Conservation (phyloP, 1,140 invertebrate species). For the Pseudomyrmex sp. region DNA sequence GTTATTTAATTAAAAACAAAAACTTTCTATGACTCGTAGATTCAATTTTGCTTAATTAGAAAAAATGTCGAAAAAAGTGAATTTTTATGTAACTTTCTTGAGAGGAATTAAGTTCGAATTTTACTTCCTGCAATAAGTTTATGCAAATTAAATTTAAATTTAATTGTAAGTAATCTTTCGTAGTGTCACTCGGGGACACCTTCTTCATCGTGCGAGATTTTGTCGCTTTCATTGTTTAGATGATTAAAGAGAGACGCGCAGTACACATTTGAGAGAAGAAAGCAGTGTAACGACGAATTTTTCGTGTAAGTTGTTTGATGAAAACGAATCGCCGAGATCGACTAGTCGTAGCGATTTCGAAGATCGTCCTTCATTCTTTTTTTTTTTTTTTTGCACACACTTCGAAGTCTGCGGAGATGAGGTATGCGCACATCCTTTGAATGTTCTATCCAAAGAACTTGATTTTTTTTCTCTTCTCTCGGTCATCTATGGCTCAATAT, state of each 20-base stretch:
- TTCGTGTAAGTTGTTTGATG: conserved; percentile 16
- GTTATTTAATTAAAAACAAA: no score
- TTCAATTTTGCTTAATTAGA: conserved; percentile 22
- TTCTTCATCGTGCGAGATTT: conserved; percentile 72
- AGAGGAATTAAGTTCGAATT: conserved; percentile 50
- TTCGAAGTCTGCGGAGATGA: not conserved
- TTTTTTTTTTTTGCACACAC: not conserved
- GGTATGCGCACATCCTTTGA: no score
- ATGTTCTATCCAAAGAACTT: no score
- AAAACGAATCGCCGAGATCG: conserved; percentile 11
- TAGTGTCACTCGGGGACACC: conserved; percentile 67
- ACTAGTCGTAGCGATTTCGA: conserved; percentile 12
- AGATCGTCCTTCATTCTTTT: conserved; percentile 37
- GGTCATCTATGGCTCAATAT: conserved; percentile 26
- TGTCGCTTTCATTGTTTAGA: conserved; percentile 84
- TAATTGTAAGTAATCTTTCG: conserved; percentile 15
- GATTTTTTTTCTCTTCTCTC: no score
- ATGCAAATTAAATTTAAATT: not conserved
- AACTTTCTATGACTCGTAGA: not conserved
- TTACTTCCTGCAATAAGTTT: not conserved
- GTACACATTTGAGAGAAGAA: conserved; percentile 1
- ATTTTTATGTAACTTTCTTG: conserved; percentile 14
- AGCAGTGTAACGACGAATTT: conserved; percentile 31
- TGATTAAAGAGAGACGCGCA: conserved; percentile 73
- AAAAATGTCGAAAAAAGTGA: conserved; percentile 1